Evolutionary conservation across 2,113 vertebrate genomes (phyloP), one percentile per base, ranked within the genome.

Genomic region (Eonycteris spelaea): DNA sequence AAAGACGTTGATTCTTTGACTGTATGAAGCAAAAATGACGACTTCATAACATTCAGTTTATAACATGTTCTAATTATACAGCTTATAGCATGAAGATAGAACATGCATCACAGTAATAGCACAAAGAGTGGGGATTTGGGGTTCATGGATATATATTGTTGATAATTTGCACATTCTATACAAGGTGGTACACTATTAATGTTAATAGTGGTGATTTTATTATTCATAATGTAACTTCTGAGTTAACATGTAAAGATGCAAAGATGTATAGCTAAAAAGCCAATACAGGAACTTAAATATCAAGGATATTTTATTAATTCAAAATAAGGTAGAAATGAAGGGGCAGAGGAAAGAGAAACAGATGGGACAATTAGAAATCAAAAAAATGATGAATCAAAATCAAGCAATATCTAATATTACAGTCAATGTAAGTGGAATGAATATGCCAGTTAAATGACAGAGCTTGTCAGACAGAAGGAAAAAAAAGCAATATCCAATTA

Each of bases 341-440:
- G 26, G 67, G 43, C 21, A 82, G 74, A 82, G 79, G 75, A 89
- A 86, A 82, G 51, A 75, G 61, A 91, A 91, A 38, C 35, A 82
- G 75, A 40, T 79, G 43, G 51, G 22, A 68, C 51, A 45, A 48
- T 70, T 67, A 83, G 75, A 88, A 79, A 85, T 74, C 16, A 86
- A 80, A 59, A 91, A 91, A 90, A 83, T 38, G 68, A 19, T 94
- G 61, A 94, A 38, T 61, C 13, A 35, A 83, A 87, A 91, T 96
- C 51, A 45, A 38, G 35, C 51, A 94, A 3, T 71, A 28, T 51
- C 35, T 83, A 77, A 77, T 70, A 43, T 61, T 86, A 70, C 43
- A 91, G 75, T 53, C n/a, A 57, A 9, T 91, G 40, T 91, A 80
- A 86, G 53, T 43, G 45, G 30, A 59, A 87, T 92, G 57, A 92